Conservation (phyloP, 1,140 invertebrate genomes). For the Drosophila paulistorum region DNA sequence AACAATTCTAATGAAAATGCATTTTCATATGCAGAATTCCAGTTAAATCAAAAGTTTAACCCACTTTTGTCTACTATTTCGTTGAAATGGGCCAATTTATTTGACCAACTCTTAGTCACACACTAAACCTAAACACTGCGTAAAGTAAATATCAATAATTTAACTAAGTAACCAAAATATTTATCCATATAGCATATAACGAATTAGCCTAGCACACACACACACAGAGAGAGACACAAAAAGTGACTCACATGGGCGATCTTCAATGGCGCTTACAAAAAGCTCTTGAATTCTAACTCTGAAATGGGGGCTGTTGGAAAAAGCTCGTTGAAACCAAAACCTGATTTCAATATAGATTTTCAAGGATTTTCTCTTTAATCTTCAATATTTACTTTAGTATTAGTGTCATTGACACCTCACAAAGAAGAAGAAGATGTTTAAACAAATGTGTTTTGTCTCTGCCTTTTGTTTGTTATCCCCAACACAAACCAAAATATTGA, state of each 20-base stretch:
- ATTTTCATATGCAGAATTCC: no score
- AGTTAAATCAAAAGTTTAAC: no score
- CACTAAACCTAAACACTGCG: not conserved
- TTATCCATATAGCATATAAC: not conserved
- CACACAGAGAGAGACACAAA: not conserved
- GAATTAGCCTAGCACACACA: not conserved
- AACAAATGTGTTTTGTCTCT: not conserved
- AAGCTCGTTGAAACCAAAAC: not conserved
- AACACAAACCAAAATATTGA: constrained; percentile 2
- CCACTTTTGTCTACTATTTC: no score
- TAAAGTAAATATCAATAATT: not conserved
- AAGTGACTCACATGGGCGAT: not conserved
- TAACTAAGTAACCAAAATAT: not conserved
- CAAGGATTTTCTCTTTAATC: not conserved
- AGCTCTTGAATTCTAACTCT: not conserved
- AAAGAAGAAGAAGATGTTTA: no score
- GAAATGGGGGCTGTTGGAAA: not conserved
- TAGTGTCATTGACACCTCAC: constrained; percentile 1
- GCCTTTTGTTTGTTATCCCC: not conserved
- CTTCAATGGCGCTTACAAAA: not conserved
- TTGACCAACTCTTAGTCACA: not conserved
- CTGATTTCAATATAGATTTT: not conserved
- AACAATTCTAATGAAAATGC: not conserved
- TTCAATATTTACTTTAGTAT: not conserved
- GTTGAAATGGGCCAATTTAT: not conserved